Evolutionary conservation across 2,888 invertebrate genomes (phyloP), one percentile per base, ranked within the genome.

Genomic region (Epinotia brunnichana): DNA sequence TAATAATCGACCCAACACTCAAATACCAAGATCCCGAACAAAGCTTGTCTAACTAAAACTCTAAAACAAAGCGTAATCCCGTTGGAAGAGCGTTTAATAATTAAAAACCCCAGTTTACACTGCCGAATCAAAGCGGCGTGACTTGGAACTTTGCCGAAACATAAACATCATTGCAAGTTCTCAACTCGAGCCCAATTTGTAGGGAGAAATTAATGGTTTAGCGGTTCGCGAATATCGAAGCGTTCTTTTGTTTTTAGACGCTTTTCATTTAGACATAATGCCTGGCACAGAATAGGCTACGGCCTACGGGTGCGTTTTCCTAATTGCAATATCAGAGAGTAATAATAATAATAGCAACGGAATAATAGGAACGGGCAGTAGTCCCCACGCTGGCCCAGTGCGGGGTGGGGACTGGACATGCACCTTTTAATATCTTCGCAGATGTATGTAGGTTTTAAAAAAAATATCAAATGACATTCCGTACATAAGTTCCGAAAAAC

Each of bases 71-170:
- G 60, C 64, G 66, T 62, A 44, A 57, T 53, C 60, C 57, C 39
- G 51, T 60, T 71, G 19, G 59, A 70, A 59, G 17, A 17, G 60
- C 60, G 60, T 60, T 66, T 60, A 60, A 71, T 71, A 60, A 71
- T 66, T 71, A 70, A 71, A 71, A 66, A 66, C 53, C 71, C 35
- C 59, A 53, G 70, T 70, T 71, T 71, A 66, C 66, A 57, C 15
- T 57, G 44, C 15, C 11, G 35, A 59, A 60, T 66, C 53, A 60
- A 66, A 66, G 66, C 66, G 61, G 60, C 44, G 35, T 72, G 67
- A 72, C 67, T 67, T 51, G 70, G 24, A 64, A 70, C 51, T 70
- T 56, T 51, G 62, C 69, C 39, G 69, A 53, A 66, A 60, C 71
- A 60, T 60, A 53, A 71, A 71, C 71, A 71, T 66, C 53, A 53